Evolutionary conservation across 2,888 invertebrate genomes (phyloP).

Genomic region (Caenorhabditis japonica): DNA sequence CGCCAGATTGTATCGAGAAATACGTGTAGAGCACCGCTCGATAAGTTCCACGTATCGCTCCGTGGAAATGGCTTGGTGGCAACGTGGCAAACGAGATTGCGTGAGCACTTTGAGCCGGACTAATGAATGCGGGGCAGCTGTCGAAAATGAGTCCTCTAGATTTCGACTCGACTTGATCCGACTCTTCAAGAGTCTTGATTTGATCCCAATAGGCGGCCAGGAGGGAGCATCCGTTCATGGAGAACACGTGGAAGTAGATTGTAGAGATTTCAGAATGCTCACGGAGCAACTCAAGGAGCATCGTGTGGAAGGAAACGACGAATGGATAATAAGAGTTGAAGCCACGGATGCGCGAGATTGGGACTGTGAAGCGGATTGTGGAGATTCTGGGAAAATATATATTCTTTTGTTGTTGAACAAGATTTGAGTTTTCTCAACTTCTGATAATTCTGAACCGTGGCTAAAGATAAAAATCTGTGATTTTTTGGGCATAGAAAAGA

Average conservation of each 20-base stretch:
- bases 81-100: conserved; percentile 73
- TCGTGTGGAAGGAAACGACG: conserved; percentile 55
- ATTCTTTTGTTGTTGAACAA: too few species aligned
- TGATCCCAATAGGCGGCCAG: conserved; percentile 72
- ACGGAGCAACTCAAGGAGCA: conserved; percentile 24
- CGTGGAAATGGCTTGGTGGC: conserved; percentile 64
- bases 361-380: conserved; percentile 72
- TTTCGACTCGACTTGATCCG: conserved; percentile 54
- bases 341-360: conserved; percentile 68
- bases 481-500: too few species aligned
- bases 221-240: conserved; percentile 71
- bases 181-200: conserved; percentile 51
- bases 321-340: conserved; percentile 68
- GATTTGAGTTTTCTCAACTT: too few species aligned
- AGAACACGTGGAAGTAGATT: conserved; percentile 61
- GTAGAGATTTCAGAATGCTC: conserved; percentile 12
- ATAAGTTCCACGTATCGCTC: conserved; percentile 61
- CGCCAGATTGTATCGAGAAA: conserved; percentile 68
- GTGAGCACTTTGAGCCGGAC: conserved; percentile 71
- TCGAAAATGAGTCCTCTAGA: conserved; percentile 74
- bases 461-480: too few species aligned
- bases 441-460: too few species aligned
- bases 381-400: conserved; percentile 64
- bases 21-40: conserved; percentile 65
- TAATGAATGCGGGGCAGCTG: conserved; percentile 73